phyloP scores from a whole-genome alignment of 2,888 invertebrate genomes.

The Rotaria magnacalcarata region DNA sequence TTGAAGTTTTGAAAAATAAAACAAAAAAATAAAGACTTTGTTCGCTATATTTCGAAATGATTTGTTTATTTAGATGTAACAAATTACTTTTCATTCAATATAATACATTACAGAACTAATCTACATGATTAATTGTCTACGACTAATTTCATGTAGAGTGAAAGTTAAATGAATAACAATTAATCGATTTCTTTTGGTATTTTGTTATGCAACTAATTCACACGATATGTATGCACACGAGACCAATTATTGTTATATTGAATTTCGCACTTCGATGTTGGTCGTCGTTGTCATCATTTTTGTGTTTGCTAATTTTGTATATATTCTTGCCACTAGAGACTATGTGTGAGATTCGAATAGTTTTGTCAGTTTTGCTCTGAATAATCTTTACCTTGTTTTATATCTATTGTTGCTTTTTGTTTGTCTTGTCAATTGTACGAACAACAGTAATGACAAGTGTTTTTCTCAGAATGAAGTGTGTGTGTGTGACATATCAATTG shows the following conservation, averaged over 20 bases:
- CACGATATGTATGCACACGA: background rate
- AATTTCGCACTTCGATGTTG: background rate
- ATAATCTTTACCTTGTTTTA: background rate
- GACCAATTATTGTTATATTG: background rate
- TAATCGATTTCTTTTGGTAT: background rate
- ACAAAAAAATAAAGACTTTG: background rate
- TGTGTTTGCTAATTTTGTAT: background rate
- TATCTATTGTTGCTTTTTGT: no score
- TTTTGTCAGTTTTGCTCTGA: background rate
- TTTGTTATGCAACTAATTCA: constrained; percentile 9
- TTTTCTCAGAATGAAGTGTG: no score
- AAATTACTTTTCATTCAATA: background rate
- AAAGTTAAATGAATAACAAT: constrained; percentile 17
- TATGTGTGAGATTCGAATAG: constrained; percentile 2
- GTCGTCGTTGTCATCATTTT: background rate
- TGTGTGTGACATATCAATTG: no score
- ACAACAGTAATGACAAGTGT: no score
- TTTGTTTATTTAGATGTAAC: background rate
- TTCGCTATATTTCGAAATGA: background rate
- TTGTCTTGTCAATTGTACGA: no score
- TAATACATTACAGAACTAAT: background rate
- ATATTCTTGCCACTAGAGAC: background rate
- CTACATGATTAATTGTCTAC: background rate
- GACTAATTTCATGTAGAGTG: constrained; percentile 18
- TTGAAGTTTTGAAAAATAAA: background rate